Base-by-base conservation (phyloP, 2,888 invertebrate species). In the Bursaphelenchus okinawaensis region DNA sequence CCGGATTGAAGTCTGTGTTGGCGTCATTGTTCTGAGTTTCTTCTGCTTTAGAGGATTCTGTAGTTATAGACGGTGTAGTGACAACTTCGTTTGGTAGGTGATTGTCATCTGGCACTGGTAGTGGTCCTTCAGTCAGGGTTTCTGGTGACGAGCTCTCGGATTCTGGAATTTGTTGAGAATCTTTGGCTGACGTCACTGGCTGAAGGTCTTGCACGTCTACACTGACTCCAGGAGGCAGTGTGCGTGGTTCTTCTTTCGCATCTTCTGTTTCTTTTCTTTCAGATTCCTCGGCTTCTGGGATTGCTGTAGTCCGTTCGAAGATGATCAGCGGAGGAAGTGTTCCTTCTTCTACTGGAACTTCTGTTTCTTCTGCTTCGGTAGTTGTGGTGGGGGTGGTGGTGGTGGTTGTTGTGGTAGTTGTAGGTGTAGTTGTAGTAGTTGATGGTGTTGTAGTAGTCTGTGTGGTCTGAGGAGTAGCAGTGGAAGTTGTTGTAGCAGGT, bases 281-380 rank as follows among this genome's bases (percentile, higher is more conserved):
- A 40, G 6, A 4, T 40, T 6, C 40, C 40, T 40, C 40, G n/a
- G 40, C 40, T 40, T 40, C 40, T 40, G 40, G 40, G n/a, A 40
- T 40, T 16, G n/a, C 40, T 8, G 68, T 68, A 31, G 62, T 64
- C 9, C 58, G 57, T 26, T 62, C 66, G 27, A 70, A 57, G 1
- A 59, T 27, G 22, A 59, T 59, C 55, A 59, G 50, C 3, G 31
- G 31, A 9, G 51, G 51, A 9, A 54, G 19, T 7, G 60, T 60
- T 59, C 40, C 22, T 1, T n/a, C 19, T 24, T 56, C 26, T 12
- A 19, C n/a, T 19, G 2, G 19, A 56, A 6, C 23, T 4, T 26
- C 16, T 20, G 60, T 50, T n/a, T n/a, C n/a, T n/a, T n/a, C n/a
- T n/a, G n/a, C n/a, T n/a, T n/a, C n/a, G n/a, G n/a, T 7, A 31